Percentiles rank a stretch among this genome's conserved stretches.
Evolutionary conservation across 1,140 invertebrate species (phyloP).

Genomic region (Phocides pigmalion): DNA sequence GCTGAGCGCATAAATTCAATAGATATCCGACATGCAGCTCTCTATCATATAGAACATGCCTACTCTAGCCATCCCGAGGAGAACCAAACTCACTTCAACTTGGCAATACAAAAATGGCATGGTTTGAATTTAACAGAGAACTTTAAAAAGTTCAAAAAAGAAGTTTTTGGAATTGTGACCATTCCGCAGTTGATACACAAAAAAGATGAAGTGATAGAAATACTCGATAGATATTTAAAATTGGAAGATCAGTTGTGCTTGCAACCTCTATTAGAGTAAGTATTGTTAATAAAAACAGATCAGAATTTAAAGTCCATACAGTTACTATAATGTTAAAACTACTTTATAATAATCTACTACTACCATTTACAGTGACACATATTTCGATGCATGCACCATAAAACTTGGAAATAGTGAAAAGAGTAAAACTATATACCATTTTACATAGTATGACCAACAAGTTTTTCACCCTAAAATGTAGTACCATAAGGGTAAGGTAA

Average conservation of each 20-base stretch:
- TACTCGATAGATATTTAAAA: slow-evolving; percentile 89
- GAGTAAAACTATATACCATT: too few relatives aligned
- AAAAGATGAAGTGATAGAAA: slow-evolving; percentile 90
- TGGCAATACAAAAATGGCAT: slow-evolving; percentile 94
- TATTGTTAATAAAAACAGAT: slow-evolving; percentile 42
- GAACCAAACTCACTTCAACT: slow-evolving; percentile 91
- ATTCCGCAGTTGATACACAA: slow-evolving; percentile 91
- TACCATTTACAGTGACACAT: too few relatives aligned
- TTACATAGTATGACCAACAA: too few relatives aligned
- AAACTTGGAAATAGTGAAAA: too few relatives aligned
- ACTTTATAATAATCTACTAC: too few relatives aligned
- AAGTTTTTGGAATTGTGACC: slow-evolving; percentile 89
- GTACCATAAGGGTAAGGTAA: too few relatives aligned
- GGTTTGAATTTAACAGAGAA: slow-evolving; percentile 93
- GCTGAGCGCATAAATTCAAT: slow-evolving; percentile 92
- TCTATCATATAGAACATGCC: slow-evolving; percentile 87
- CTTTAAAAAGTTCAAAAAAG: slow-evolving; percentile 89
- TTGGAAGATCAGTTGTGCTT: slow-evolving; percentile 88
- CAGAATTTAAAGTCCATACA: too few relatives aligned
- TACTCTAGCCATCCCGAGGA: slow-evolving; percentile 87
- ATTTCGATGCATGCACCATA: too few relatives aligned
- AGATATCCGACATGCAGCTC: slow-evolving; percentile 90
- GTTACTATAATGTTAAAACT: too few relatives aligned
- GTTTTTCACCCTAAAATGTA: too few relatives aligned
- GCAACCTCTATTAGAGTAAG: slow-evolving; percentile 93